Evolutionary conservation across 1,140 invertebrate species (phyloP), one percentile per base, ranked within the genome.

Genomic region (Eufriesea mexicana): DNA sequence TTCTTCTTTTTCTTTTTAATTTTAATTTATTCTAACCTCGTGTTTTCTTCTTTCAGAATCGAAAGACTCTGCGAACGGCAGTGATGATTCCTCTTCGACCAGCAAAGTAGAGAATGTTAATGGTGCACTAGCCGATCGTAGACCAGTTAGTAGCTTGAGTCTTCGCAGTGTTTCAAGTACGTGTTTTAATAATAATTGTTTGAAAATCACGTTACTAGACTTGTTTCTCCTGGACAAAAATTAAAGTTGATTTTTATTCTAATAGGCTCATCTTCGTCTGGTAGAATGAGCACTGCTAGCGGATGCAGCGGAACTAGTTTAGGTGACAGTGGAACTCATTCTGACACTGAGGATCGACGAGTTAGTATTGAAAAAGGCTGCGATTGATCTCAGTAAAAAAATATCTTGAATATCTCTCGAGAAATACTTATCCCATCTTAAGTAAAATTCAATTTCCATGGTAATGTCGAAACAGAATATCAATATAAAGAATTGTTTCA

Each of bases 311-410:
- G 96, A 5, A 96, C 96, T 35, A 97, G 97, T 88, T 94, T 97
- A 0, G 97, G 96, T 0, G 97, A 98, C 88, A 97, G 97, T 89
- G 97, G 97, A 73, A 97, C 97, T 1, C 97, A 97, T 91, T 98
- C 97, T 1, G 97, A 98, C 91, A 96, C 96, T 77, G 97, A 98
- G 84, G 97, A 97, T 45, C 95, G 96, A 88, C 96, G 96, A 79
- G 96, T 96, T 91, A 7, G 79, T 74, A 23, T 55, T 77, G 20
- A 7, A 16, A 55, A 55, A 9, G 23, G n/a, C 55, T 62, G 7
- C 18, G 18, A 35, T 28, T 18, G 2, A 10, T 20, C 16, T 35
- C 2, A 0, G 16, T 35, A 55, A 62, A 76, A 55, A 35, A 35
- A 35, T 42, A 77, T 28, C 67, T 51, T 62, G 4, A 62, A 25